A percentile compares a stretch with the other conserved stretches of the same genome.
phyloP scores from a whole-genome alignment of 2,888 invertebrate species.

The Sinopyrophorus schimmeli region DNA sequence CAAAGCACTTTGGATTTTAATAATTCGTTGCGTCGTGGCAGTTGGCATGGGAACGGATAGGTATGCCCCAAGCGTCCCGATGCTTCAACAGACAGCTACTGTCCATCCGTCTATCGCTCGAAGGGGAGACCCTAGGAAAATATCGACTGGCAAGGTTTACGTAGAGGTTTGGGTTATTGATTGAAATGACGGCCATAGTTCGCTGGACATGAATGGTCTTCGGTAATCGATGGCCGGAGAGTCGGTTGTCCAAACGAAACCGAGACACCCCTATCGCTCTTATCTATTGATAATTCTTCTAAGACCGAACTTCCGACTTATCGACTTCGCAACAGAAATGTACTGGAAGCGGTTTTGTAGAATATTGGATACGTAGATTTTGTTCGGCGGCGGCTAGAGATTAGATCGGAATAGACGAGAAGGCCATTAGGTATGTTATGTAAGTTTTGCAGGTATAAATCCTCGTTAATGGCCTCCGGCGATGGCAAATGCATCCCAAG shows the following conservation, averaged over 20 bases:
- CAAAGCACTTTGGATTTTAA: slow-evolving; percentile 32
- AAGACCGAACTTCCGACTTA: slow-evolving; percentile 16
- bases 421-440: slow-evolving; percentile 25
- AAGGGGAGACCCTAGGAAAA: slow-evolving; percentile 23
- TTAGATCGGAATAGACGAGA: slow-evolving; percentile 13
- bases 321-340: slow-evolving; percentile 11
- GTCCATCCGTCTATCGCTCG: slow-evolving; percentile 27
- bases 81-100: slow-evolving; percentile 31
- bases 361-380: slow-evolving; percentile 9
- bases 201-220: slow-evolving; percentile 19
- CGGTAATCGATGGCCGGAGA: slow-evolving; percentile 25
- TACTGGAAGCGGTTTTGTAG: slow-evolving; percentile 1
- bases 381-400: slow-evolving; percentile 5
- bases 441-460: slow-evolving; percentile 35
- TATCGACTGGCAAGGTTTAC: slow-evolving; percentile 24
- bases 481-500: slow-evolving; percentile 34
- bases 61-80: slow-evolving; percentile 26
- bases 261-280: slow-evolving; percentile 8
- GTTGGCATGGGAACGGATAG: slow-evolving; percentile 34
- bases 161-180: slow-evolving; percentile 25
- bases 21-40: slow-evolving; percentile 31
- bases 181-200: slow-evolving; percentile 21
- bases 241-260: slow-evolving; percentile 17
- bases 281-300: slow-evolving; percentile 16
- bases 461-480: slow-evolving; percentile 31